Base-by-base conservation (phyloP, 2,113 vertebrate species). In the Mesitornis unicolor region DNA sequence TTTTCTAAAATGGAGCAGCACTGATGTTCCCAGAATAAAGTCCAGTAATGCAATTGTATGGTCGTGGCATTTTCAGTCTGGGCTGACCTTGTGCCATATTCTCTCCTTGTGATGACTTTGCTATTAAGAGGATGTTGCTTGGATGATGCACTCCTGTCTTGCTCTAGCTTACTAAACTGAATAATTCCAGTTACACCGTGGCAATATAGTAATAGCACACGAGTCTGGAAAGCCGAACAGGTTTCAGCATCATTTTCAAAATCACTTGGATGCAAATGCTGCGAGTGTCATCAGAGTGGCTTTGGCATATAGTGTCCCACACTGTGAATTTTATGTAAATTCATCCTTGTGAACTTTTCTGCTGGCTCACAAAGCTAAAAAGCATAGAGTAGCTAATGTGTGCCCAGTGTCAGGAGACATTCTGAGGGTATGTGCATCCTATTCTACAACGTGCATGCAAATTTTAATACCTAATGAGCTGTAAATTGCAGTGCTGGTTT, bases 391-490 rank as follows among this genome's bases (percentile, higher is more conserved):
- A 65, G 75, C 85, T 89, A 20, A 54, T 28, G 54, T 53, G 79
- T 80, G 64, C 63, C 75, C 83, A 7, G 60, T 43, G 69, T 84
- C 86, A 28, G 61, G 90, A 77, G 94, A 35, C 54, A 45, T 36
- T 19, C n/a, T 0, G 0, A 24, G 48, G 14, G 53, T 83, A 8
- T 29, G 7, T 19, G 36, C 84, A 17, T 92, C 71, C 45, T 74
- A 14, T 63, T 90, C 40, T 78, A 33, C n/a, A 10, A n/a, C 2
- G 2, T 57, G 83, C 71, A 21, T 43, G 33, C 51, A 51, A 50
- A 87, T 77, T 43, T 83, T 64, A 76, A 83, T 73, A 57, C 36
- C 40, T 87, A 80, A 86, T 86, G 71, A 96, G 83, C 68, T 92
- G 63, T 70, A 67, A 83, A 96, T 56, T 57, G 33, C n/a, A 38